Percentiles rank a stretch among this genome's conserved stretches.
These are phyloP conservation scores for Empis stercorea DNA, from an alignment of 2,888 invertebrate species.

Conservation along the genomic window DNA sequence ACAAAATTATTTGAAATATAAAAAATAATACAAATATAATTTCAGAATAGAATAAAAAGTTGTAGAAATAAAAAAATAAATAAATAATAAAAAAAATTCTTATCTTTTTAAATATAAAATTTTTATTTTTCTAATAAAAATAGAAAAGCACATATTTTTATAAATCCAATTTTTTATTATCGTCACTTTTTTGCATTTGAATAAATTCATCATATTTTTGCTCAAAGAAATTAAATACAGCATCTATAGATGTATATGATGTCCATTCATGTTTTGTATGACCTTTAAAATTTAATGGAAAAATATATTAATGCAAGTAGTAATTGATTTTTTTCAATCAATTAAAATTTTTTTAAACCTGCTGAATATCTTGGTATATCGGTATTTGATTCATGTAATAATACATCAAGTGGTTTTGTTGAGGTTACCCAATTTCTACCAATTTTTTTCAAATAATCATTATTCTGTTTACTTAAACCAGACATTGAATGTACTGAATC, in stretches of 20 bases:
- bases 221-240: conserved; percentile 51
- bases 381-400: conserved; percentile 36
- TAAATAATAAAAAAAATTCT: too few species aligned
- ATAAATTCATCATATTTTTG: conserved; percentile 21
- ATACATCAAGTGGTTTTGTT: conserved; percentile 41
- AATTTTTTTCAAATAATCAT: conserved; percentile 19
- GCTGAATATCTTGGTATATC: conserved; percentile 49
- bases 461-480: conserved; percentile 15
- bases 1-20: too few species aligned
- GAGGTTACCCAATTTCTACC: conserved; percentile 52
- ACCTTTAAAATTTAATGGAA: too few species aligned
- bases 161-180: conserved; percentile 3
- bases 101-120: too few species aligned
- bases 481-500: conserved; percentile 54
- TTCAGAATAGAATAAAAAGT: too few species aligned
- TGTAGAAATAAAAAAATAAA: too few species aligned
- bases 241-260: conserved; percentile 49
- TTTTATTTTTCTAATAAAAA: too few species aligned
- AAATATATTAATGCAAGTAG: too few species aligned
- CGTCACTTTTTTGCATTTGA: conserved; percentile 2
- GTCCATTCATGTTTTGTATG: conserved; percentile 58
- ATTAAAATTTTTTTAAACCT: too few species aligned
- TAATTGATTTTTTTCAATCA: too few species aligned
- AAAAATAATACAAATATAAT: too few species aligned
- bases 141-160: not conserved